Percentiles rank a stretch among this genome's conserved stretches.
Evolutionary conservation across 2,888 invertebrate genomes (phyloP).

Genomic region (Watsonalla binaria): DNA sequence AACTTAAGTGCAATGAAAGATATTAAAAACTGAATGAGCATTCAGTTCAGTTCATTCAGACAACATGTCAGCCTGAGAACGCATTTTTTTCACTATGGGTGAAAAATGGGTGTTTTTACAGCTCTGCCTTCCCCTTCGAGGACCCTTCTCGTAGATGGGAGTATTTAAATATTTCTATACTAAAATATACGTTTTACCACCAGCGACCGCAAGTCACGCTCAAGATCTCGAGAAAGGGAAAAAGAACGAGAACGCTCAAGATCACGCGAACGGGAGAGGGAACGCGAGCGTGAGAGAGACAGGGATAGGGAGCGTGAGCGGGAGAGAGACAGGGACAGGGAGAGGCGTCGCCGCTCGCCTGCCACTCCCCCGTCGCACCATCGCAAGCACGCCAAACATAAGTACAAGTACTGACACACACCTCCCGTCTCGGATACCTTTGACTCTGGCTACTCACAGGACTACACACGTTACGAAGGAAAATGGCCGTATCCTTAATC

Average conservation of each 20-base stretch:
- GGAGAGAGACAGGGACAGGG: slow-evolving; percentile 44
- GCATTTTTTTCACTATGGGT: no score
- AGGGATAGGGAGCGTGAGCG: slow-evolving; percentile 44
- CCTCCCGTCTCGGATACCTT: neutral
- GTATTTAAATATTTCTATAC: neutral
- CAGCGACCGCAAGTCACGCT: slow-evolving; percentile 59
- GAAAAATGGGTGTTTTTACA: no score
- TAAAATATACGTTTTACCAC: slow-evolving; percentile 4
- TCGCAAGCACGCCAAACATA: slow-evolving; percentile 67
- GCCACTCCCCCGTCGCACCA: slow-evolving; percentile 64
- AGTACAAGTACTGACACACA: slow-evolving; percentile 39
- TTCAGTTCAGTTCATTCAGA: neutral
- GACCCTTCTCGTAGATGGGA: no score
- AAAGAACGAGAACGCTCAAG: slow-evolving; percentile 37
- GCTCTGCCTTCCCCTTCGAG: no score
- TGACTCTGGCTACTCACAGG: neutral
- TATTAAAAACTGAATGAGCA: no score
- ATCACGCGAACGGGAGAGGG: slow-evolving; percentile 32
- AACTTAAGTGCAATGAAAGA: no score
- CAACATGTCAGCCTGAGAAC: neutral
- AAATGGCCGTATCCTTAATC: neutral
- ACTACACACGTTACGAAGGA: neutral
- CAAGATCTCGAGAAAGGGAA: slow-evolving; percentile 48
- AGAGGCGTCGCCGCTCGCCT: slow-evolving; percentile 53
- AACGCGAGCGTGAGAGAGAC: slow-evolving; percentile 38